Conservation (phyloP, 2,113 vertebrate species). For the Thymallus thymallus region DNA sequence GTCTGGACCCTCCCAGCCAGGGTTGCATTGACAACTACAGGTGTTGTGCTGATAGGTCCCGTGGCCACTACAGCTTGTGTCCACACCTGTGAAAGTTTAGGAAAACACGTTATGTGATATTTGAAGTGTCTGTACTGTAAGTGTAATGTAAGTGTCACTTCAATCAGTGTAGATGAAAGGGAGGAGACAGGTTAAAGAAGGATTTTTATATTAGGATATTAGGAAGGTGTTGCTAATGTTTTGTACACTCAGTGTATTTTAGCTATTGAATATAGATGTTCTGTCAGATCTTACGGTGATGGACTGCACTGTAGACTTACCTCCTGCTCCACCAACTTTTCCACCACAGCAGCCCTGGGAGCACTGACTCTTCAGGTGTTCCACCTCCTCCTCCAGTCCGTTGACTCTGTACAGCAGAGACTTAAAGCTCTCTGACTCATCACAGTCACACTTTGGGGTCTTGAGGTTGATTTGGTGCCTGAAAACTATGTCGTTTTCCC, state of each 20-base stretch:
- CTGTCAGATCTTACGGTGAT: background rate
- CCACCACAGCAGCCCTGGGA: constrained; percentile 74
- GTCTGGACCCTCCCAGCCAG: constrained; percentile 81
- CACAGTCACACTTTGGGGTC: constrained; percentile 73
- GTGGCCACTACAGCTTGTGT: constrained; percentile 73
- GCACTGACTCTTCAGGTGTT: constrained; percentile 78
- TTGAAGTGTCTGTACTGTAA: background rate
- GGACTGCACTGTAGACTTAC: no score
- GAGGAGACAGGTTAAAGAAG: no score
- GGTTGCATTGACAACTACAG: constrained; percentile 78
- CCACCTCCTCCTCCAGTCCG: constrained; percentile 84
- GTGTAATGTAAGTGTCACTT: no score
- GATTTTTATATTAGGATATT: no score
- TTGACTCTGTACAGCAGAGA: constrained; percentile 79
- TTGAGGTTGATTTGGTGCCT: constrained; percentile 83
- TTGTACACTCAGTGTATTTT: no score
- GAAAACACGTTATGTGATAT: background rate
- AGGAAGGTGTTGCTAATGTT: no score
- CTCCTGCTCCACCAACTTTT: constrained; percentile 61
- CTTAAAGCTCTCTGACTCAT: constrained; percentile 70
- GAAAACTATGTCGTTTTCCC: constrained; percentile 83
- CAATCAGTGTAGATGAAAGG: no score
- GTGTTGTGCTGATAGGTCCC: constrained; percentile 72
- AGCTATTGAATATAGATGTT: background rate
- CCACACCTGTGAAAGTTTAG: constrained; percentile 52